Evolutionary conservation across 2,797 vertebrate genomes (phyloP).

Genomic region (Allenopithecus nigroviridis): DNA sequence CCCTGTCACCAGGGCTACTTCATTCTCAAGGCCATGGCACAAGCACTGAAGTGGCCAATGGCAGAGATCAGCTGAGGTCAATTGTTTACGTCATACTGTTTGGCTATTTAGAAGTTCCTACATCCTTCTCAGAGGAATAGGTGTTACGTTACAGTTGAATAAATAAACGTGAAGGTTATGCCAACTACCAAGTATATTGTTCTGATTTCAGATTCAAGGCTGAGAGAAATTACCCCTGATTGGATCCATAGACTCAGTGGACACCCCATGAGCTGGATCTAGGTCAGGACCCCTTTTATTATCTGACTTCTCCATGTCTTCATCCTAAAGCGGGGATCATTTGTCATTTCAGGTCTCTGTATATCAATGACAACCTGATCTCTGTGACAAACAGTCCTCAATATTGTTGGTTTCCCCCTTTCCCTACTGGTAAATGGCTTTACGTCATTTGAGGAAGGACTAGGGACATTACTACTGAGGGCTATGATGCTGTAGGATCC

Average conservation of each 20-base stretch:
- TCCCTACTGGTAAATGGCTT: neutral
- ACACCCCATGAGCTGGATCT: neutral
- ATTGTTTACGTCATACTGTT: neutral
- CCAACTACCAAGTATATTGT: neutral
- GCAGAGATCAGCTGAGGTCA: neutral
- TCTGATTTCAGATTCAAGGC: neutral
- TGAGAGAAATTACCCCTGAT: neutral
- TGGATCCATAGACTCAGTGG: neutral
- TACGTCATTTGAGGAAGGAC: neutral
- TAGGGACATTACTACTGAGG: neutral
- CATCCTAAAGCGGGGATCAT: neutral
- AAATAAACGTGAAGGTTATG: neutral
- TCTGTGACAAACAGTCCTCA: neutral
- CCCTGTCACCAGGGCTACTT: neutral
- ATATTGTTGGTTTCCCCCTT: neutral
- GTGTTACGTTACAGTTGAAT: neutral
- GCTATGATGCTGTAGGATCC: neutral
- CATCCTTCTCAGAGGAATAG: neutral
- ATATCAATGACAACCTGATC: neutral
- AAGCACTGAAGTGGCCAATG: neutral
- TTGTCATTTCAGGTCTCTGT: neutral
- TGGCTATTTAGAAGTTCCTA: neutral
- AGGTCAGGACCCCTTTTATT: neutral
- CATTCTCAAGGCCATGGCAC: neutral
- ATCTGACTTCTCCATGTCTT: neutral